phyloP scores from a whole-genome alignment of 2,888 invertebrate genomes.

The Morpho deidamia region DNA sequence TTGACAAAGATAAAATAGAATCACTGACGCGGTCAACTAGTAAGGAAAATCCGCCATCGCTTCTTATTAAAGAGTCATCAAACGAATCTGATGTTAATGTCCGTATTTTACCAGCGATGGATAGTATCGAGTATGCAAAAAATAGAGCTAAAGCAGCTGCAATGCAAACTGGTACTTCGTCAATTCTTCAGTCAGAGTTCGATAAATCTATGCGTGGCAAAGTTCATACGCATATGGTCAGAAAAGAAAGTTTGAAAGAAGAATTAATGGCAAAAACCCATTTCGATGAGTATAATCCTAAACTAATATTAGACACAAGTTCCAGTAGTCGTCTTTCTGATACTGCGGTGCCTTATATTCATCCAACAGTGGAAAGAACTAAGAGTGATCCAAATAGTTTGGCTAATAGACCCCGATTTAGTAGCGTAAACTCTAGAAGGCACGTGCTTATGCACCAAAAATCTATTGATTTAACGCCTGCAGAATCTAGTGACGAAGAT shows the following conservation, averaged over 20 bases:
- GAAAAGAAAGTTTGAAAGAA: slow-evolving; percentile 79
- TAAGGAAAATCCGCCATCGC: slow-evolving; percentile 53
- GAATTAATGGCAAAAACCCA: slow-evolving; percentile 82
- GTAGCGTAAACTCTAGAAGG: slow-evolving; percentile 85
- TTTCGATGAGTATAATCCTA: slow-evolving; percentile 86
- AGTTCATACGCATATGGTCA: slow-evolving; percentile 59
- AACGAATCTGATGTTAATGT: slow-evolving; percentile 73
- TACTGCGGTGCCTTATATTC: slow-evolving; percentile 77
- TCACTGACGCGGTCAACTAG: slow-evolving; percentile 80
- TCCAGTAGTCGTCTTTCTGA: slow-evolving; percentile 74
- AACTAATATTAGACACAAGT: slow-evolving; percentile 74
- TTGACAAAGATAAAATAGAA: slow-evolving; percentile 86
- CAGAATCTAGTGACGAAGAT: slow-evolving; percentile 91
- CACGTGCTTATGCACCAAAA: slow-evolving; percentile 91
- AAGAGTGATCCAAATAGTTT: slow-evolving; percentile 92
- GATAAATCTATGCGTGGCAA: slow-evolving; percentile 75
- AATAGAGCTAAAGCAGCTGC: slow-evolving; percentile 71
- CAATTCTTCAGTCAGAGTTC: slow-evolving; percentile 80
- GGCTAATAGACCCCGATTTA: slow-evolving; percentile 84
- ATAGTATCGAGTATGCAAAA: slow-evolving; percentile 75
- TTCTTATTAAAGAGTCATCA: slow-evolving; percentile 69
- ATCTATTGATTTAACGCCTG: slow-evolving; percentile 90
- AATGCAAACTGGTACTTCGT: slow-evolving; percentile 62
- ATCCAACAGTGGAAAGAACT: slow-evolving; percentile 88
- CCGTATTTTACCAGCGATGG: slow-evolving; percentile 71